phyloP scores from a whole-genome alignment of 2,888 invertebrate genomes.

The Phrixothrix hirtus region DNA sequence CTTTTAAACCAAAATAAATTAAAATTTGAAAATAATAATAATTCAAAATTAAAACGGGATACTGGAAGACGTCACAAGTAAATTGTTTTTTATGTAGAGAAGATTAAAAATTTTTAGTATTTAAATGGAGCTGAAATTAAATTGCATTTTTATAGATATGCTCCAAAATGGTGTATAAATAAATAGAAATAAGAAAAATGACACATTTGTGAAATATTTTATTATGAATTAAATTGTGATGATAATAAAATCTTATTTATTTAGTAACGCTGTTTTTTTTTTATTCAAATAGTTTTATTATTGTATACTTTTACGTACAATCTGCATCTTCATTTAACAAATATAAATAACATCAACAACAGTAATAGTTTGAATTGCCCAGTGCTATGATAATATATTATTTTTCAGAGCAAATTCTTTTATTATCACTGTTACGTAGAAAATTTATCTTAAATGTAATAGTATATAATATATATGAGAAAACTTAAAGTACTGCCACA shows the following conservation, averaged over 20 bases:
- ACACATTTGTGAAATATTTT: constrained; percentile 7
- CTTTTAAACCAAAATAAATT: not conserved
- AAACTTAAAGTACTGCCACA: constrained; percentile 38
- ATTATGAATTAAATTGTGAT: constrained; percentile 7
- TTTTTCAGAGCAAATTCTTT: constrained; percentile 38
- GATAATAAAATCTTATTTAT: constrained; percentile 1
- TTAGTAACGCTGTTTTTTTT: constrained; percentile 31
- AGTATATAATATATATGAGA: constrained; percentile 37
- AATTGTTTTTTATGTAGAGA: too few relatives aligned
- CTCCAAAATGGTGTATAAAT: too few relatives aligned
- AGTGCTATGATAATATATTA: constrained; percentile 35
- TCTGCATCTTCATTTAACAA: constrained; percentile 77
- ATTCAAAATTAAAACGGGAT: too few relatives aligned
- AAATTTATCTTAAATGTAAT: constrained; percentile 42
- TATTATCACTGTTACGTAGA: constrained; percentile 43
- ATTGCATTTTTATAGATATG: too few relatives aligned
- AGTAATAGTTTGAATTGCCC: constrained; percentile 52
- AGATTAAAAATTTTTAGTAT: too few relatives aligned
- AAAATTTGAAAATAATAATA: not conserved
- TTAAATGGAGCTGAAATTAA: too few relatives aligned
- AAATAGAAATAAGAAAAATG: constrained; percentile 1
- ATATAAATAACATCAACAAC: constrained; percentile 68
- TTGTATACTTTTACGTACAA: constrained; percentile 63
- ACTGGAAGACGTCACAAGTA: too few relatives aligned
- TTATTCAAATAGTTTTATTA: constrained; percentile 41